phyloP scores from a whole-genome alignment of 2,888 invertebrate species.

The Lypha dubia region DNA sequence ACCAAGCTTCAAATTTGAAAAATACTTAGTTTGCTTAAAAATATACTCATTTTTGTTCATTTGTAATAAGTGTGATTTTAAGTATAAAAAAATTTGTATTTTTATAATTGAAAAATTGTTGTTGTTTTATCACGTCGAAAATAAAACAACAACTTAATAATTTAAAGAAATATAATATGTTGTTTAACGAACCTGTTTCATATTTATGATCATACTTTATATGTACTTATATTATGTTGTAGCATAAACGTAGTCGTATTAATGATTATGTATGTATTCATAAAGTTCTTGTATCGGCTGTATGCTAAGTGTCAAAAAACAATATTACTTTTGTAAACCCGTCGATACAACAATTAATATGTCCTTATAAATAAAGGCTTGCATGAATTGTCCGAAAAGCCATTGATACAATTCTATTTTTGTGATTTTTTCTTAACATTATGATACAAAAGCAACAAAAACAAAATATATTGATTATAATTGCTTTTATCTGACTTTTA shows the following conservation, averaged over 20 bases:
- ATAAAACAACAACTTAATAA: background rate
- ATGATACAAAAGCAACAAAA: constrained; percentile 7
- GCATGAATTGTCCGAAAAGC: background rate
- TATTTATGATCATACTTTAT: constrained; percentile 13
- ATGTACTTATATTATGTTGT: background rate
- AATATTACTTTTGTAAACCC: background rate
- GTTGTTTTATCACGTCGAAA: constrained; percentile 17
- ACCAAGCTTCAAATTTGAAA: background rate
- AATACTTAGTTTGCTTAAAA: constrained; percentile 1
- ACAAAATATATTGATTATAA: constrained; percentile 28
- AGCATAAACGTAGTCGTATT: background rate
- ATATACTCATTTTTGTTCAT: constrained; percentile 11
- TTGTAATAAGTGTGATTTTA: constrained; percentile 36
- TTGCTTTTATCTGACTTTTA: constrained; percentile 46
- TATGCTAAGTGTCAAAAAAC: background rate
- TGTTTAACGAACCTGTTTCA: constrained; percentile 3
- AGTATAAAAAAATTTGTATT: constrained; percentile 37
- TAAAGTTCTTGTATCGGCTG: background rate
- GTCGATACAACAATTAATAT: background rate
- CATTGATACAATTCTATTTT: background rate
- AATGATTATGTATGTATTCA: background rate
- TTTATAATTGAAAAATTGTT: constrained; percentile 46
- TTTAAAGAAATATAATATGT: background rate
- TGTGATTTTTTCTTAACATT: constrained; percentile 43
- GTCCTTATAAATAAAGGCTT: background rate